Conservation (phyloP, 1,140 invertebrate genomes). For the Anastatus disparis region DNA sequence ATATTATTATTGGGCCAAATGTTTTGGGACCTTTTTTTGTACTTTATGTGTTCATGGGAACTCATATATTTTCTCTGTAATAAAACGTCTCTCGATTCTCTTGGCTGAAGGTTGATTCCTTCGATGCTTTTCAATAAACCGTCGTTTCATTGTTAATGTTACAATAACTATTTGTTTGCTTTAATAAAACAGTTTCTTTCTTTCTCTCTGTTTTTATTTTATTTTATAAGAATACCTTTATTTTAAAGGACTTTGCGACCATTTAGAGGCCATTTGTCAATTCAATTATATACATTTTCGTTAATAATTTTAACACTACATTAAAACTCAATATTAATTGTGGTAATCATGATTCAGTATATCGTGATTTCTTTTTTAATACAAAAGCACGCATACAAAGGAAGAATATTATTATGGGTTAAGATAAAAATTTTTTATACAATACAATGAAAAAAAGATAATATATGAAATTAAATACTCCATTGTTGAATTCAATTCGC, state of each 20-base stretch:
- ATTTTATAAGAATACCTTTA: conserved; percentile 2
- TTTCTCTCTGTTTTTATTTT: too few species aligned
- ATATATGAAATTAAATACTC: too few species aligned
- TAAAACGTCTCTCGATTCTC: neutral
- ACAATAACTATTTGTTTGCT: conserved; percentile 35
- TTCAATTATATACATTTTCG: conserved; percentile 7
- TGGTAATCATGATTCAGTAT: too few species aligned
- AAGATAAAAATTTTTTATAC: too few species aligned
- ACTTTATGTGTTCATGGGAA: conserved; percentile 59
- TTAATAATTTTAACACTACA: neutral
- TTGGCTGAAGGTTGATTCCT: neutral
- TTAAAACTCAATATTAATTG: neutral
- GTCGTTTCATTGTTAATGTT: neutral
- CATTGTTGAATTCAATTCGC: too few species aligned
- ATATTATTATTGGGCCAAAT: conserved; percentile 67
- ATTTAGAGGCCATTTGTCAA: neutral
- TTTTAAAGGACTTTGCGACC: neutral
- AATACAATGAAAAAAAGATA: too few species aligned
- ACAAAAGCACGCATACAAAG: neutral
- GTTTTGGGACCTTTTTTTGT: conserved; percentile 58
- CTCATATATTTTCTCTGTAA: conserved; percentile 51
- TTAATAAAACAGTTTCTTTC: conserved; percentile 33
- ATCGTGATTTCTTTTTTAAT: neutral
- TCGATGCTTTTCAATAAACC: conserved; percentile 16
- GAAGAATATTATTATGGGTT: neutral